Percentiles rank a stretch among this genome's conserved stretches.
Conservation (phyloP, 2,113 vertebrate genomes). For the Catagonus wagneri region DNA sequence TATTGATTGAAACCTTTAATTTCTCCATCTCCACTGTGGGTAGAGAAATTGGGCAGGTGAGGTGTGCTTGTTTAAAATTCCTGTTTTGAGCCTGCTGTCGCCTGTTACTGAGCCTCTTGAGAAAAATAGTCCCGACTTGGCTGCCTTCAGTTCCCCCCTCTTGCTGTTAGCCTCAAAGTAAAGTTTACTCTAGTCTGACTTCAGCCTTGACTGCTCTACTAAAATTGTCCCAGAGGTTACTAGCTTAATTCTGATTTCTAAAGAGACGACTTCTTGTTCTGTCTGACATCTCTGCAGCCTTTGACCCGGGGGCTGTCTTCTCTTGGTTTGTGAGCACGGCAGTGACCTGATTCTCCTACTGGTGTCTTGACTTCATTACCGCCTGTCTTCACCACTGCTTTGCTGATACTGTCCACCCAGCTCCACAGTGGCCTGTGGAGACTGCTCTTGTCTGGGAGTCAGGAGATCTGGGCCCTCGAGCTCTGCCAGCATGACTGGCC, state of each 20-base stretch:
- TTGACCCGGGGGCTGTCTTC: background rate
- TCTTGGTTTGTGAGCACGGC: background rate
- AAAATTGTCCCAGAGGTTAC: background rate
- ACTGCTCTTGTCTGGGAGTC: background rate
- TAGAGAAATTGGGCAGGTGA: background rate
- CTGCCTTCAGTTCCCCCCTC: background rate
- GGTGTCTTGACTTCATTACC: background rate
- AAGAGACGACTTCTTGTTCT: background rate
- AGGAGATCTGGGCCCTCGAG: background rate
- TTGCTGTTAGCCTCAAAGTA: background rate
- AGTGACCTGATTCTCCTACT: background rate
- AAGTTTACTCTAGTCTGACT: background rate
- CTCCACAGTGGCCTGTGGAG: background rate
- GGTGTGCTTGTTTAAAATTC: background rate
- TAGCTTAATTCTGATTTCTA: background rate
- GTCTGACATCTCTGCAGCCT: background rate
- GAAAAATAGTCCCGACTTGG: background rate
- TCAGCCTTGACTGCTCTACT: background rate
- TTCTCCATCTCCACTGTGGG: background rate
- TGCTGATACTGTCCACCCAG: background rate
- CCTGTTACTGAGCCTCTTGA: background rate
- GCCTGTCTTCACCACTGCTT: background rate
- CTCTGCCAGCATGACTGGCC: background rate
- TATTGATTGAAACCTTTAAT: background rate
- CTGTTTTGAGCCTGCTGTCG: background rate